phyloP scores from a whole-genome alignment of 2,113 vertebrate species.

The Forbesichthys agassizii region DNA sequence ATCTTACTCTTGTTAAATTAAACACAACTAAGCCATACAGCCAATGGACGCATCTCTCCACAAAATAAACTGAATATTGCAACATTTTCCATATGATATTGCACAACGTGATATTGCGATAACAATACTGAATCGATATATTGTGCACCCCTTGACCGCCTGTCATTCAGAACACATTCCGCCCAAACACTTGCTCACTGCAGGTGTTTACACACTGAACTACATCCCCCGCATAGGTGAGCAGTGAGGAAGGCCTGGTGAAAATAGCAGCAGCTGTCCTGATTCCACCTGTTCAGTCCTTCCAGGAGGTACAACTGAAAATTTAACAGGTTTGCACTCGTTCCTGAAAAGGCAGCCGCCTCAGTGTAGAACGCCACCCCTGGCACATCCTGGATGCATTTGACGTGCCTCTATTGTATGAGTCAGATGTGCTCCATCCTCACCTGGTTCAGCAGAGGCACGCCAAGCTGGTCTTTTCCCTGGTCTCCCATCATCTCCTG shows the following conservation, averaged over 20 bases:
- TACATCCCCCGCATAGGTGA: neutral
- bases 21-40: too few species aligned
- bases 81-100: too few species aligned
- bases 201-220: neutral
- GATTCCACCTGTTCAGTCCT: slow-evolving; percentile 26
- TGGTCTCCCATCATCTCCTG: neutral
- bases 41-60: too few species aligned
- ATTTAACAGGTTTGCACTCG: neutral
- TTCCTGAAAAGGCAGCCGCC: slow-evolving; percentile 9
- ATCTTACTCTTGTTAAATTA: too few species aligned
- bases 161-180: neutral
- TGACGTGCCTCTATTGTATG: slow-evolving; percentile 17
- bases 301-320: neutral
- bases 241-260: neutral
- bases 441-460: slow-evolving; percentile 15
- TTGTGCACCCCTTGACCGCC: too few species aligned
- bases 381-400: slow-evolving; percentile 32
- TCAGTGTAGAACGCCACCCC: slow-evolving; percentile 22
- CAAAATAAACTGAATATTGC: too few species aligned
- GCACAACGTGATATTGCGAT: too few species aligned
- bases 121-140: too few species aligned
- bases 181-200: neutral
- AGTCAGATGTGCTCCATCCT: slow-evolving; percentile 18
- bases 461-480: slow-evolving; percentile 6
- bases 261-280: neutral